Evolutionary conservation across 2,113 vertebrate genomes (phyloP).

Genomic region (Ranitomeya variabilis): DNA sequence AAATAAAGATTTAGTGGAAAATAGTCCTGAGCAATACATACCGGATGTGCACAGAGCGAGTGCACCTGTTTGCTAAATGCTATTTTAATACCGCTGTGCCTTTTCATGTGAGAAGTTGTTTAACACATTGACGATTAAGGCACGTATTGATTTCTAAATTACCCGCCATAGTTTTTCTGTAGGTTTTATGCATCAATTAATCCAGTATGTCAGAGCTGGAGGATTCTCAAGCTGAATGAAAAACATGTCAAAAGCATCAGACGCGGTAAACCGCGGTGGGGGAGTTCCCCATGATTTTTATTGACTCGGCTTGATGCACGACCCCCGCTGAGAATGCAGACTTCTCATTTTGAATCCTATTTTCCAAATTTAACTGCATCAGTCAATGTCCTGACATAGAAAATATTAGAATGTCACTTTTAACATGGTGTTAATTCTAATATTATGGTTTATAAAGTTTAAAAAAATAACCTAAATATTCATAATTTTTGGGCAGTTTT

Average conservation of each 20-base stretch:
- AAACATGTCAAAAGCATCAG: constrained; percentile 54
- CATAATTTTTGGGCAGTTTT: too few species aligned
- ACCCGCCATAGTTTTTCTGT: constrained; percentile 50
- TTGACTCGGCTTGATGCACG: constrained; percentile 53
- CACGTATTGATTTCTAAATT: constrained; percentile 55
- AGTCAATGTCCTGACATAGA: not conserved
- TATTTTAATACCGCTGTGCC: constrained; percentile 11
- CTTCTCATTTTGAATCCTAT: constrained; percentile 42
- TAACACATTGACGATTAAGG: constrained; percentile 48
- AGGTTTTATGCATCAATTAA: constrained; percentile 52
- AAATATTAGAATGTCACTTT: not conserved
- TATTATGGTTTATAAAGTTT: too few species aligned
- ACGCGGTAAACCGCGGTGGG: constrained; percentile 50
- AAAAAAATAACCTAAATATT: too few species aligned
- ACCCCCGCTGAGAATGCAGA: constrained; percentile 27
- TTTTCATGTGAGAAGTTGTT: constrained; percentile 48
- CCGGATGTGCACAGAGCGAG: not conserved
- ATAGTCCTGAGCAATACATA: too few species aligned
- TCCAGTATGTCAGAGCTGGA: constrained; percentile 29
- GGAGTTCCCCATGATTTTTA: constrained; percentile 51
- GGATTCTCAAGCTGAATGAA: constrained; percentile 47
- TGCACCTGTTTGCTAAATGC: constrained; percentile 16
- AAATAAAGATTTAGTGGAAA: not conserved
- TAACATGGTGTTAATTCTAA: not conserved
- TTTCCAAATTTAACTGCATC: constrained; percentile 26